Evolutionary conservation across 2,113 vertebrate species (phyloP).

Genomic region (Willisornis vidua): DNA sequence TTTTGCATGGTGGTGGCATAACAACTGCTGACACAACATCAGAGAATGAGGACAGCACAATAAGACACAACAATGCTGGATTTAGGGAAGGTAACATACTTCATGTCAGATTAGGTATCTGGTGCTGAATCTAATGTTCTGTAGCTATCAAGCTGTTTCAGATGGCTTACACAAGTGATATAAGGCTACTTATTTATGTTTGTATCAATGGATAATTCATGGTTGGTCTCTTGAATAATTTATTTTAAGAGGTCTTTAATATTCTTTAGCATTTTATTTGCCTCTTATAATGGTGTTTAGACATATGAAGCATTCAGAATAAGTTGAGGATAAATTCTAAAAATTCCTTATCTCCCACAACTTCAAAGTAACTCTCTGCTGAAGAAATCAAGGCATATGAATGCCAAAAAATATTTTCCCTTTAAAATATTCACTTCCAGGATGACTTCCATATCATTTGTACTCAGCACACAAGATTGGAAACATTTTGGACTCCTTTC

Average conservation of each 20-base stretch:
- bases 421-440: conserved; percentile 2
- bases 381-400: conserved; percentile 12
- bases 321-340: not conserved
- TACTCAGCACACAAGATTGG: conserved; percentile 4
- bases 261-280: conserved; percentile 55
- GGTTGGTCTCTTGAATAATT: conserved; percentile 58
- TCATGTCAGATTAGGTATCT: not conserved
- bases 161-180: conserved; percentile 35
- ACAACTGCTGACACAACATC: not conserved
- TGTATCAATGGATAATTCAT: conserved; percentile 66
- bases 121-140: not conserved
- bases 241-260: conserved; percentile 66
- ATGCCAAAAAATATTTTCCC: not conserved
- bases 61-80: not conserved
- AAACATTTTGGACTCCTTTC: conserved; percentile 42
- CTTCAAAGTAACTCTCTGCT: conserved; percentile 33
- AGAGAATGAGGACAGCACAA: not conserved
- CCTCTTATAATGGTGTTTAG: not conserved
- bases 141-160: conserved; percentile 47
- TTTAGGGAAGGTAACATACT: not conserved
- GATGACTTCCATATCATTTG: conserved; percentile 33
- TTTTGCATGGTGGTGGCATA: not conserved
- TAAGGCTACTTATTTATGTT: conserved; percentile 61
- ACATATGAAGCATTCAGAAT: conserved; percentile 20
- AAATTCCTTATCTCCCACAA: not conserved